Evolutionary conservation across 1,140 invertebrate species (phyloP).

Genomic region (Camponotus vicinus): DNA sequence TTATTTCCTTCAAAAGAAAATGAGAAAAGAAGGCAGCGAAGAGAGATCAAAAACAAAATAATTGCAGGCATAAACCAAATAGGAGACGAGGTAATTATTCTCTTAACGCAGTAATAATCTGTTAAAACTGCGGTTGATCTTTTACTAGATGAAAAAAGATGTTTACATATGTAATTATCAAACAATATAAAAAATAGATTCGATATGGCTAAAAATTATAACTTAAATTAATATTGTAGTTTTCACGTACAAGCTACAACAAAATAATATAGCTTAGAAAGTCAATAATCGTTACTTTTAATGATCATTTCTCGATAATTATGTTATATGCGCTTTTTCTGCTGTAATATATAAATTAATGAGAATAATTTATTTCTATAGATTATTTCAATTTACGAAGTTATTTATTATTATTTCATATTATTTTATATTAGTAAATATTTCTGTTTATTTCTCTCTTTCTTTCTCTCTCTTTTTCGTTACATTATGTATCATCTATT

Average conservation of each 20-base stretch:
- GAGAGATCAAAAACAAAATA: conserved; percentile 14
- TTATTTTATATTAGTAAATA: conserved; percentile 8
- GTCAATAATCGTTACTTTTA: too few relatives aligned
- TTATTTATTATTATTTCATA: conserved; percentile 23
- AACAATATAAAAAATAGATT: neutral
- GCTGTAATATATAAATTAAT: neutral
- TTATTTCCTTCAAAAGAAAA: conserved; percentile 6
- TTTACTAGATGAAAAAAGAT: too few relatives aligned
- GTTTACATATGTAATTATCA: neutral
- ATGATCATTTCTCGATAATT: neutral
- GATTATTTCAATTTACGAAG: neutral
- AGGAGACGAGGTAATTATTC: conserved; percentile 13
- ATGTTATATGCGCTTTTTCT: neutral
- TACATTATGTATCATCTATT: neutral
- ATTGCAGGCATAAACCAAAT: neutral
- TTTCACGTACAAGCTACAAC: too few relatives aligned
- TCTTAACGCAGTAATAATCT: neutral
- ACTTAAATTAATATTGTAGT: too few relatives aligned
- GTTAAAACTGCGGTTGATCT: neutral
- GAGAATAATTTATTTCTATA: neutral
- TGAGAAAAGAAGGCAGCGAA: conserved; percentile 3
- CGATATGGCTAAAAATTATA: neutral
- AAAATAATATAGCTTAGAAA: too few relatives aligned
- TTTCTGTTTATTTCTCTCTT: neutral
- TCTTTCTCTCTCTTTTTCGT: neutral